Conservation (phyloP, 2,113 vertebrate genomes). For the Lophochroa leadbeateri region DNA sequence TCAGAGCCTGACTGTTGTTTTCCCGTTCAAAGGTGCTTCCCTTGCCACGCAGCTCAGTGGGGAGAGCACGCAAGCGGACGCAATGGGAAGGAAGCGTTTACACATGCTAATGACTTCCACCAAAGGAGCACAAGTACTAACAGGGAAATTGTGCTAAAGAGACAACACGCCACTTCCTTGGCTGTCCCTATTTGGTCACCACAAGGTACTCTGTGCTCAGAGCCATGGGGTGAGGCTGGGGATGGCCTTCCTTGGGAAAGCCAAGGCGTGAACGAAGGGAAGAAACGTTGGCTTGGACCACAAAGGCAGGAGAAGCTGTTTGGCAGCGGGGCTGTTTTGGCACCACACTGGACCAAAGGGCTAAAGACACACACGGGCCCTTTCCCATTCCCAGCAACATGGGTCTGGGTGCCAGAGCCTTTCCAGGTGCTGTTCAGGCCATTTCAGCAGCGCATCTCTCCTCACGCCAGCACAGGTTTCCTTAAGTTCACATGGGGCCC, state of each 20-base stretch:
- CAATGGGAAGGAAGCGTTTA: conserved; percentile 52
- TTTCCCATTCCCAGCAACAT: not conserved
- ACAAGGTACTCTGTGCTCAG: not conserved
- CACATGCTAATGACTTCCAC: conserved; percentile 57
- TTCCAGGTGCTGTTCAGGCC: not conserved
- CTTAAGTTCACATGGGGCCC: conserved; percentile 29
- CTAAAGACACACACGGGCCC: rapidly evolving
- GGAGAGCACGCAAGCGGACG: conserved; percentile 49
- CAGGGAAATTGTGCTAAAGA: not conserved
- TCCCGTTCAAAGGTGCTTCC: conserved; percentile 58
- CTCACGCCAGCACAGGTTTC: not conserved
- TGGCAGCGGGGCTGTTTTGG: rapidly evolving
- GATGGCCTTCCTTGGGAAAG: not conserved
- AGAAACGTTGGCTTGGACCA: rapidly evolving
- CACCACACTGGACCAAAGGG: not conserved
- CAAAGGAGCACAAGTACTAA: conserved; percentile 9
- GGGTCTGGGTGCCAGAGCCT: not conserved
- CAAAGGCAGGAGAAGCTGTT: not conserved
- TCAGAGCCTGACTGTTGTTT: conserved; percentile 19
- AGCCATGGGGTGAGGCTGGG: rapidly evolving
- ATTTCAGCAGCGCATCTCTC: not conserved
- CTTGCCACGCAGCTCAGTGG: conserved; percentile 41
- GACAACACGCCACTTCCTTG: not conserved
- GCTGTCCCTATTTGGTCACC: not conserved
- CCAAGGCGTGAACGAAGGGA: not conserved